Percentiles rank a stretch among this genome's conserved stretches.
Evolutionary conservation across 2,113 vertebrate genomes (phyloP).

Genomic region (Cyprinodon variegatus): DNA sequence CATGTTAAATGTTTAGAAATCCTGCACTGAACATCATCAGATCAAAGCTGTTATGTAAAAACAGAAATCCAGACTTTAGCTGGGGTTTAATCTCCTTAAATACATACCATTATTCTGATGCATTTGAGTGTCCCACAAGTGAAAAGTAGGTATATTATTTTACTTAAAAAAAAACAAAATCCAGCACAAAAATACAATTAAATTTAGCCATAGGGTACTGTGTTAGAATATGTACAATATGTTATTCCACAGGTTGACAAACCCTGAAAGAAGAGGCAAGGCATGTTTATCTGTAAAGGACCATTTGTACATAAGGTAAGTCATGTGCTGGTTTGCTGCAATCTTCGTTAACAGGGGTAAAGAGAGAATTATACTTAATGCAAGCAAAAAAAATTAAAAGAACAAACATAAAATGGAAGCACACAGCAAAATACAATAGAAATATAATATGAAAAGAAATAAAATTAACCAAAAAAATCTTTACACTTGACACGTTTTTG

Average conservation of each 20-base stretch:
- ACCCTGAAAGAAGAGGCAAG: not conserved
- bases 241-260: not conserved
- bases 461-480: no score
- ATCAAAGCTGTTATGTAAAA: not conserved
- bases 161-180: no score
- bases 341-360: not conserved
- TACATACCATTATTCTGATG: not conserved
- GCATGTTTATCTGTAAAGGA: not conserved
- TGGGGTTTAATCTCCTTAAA: not conserved
- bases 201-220: not conserved
- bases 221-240: not conserved
- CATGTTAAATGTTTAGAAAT: no score
- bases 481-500: no score
- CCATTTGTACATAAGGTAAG: not conserved
- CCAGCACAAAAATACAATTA: not conserved
- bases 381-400: no score
- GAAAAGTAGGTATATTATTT: no score
- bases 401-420: no score
- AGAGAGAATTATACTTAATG: no score
- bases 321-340: not conserved
- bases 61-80: not conserved
- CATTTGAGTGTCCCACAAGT: no score
- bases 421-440: no score
- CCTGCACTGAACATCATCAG: no score
- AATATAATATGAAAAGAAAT: no score